Conservation (phyloP, 2,888 invertebrate species). For the Melinaea marsaeus region DNA sequence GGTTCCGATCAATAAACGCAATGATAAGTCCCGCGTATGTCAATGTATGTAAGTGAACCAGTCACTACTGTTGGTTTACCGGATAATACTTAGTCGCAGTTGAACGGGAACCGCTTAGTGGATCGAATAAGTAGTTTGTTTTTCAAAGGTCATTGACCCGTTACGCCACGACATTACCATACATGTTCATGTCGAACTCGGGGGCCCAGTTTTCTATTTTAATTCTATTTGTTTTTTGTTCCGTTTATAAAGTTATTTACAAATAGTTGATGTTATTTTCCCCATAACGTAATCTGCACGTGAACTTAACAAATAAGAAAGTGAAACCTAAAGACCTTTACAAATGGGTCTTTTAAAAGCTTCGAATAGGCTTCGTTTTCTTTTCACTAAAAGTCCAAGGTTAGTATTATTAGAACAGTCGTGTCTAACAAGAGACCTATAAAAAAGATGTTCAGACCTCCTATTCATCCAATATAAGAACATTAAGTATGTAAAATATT, state of each 20-base stretch:
- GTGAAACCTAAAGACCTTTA: not conserved
- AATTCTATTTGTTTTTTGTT: not conserved
- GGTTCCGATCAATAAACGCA: not conserved
- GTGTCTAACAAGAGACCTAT: too few relatives aligned
- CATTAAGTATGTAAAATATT: too few relatives aligned
- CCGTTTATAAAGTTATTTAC: not conserved
- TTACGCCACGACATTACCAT: slow-evolving; percentile 4
- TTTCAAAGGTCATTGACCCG: slow-evolving; percentile 27
- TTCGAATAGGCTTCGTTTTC: slow-evolving; percentile 1
- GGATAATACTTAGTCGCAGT: slow-evolving; percentile 22
- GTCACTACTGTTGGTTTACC: not conserved
- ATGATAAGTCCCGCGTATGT: not conserved
- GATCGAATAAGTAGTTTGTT: slow-evolving; percentile 22
- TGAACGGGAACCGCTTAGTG: slow-evolving; percentile 21
- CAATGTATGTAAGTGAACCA: too few relatives aligned
- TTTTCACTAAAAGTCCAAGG: slow-evolving; percentile 3
- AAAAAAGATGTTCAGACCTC: too few relatives aligned
- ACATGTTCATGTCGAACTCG: not conserved
- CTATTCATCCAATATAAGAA: too few relatives aligned
- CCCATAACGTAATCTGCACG: not conserved
- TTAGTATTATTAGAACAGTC: not conserved
- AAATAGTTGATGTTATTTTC: not conserved
- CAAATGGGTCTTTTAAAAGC: not conserved
- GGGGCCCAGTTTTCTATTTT: not conserved
- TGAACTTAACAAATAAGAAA: not conserved